Percentiles rank a stretch among this genome's conserved stretches.
Conservation (phyloP, 2,113 vertebrate species). For the Probosciger aterrimus region DNA sequence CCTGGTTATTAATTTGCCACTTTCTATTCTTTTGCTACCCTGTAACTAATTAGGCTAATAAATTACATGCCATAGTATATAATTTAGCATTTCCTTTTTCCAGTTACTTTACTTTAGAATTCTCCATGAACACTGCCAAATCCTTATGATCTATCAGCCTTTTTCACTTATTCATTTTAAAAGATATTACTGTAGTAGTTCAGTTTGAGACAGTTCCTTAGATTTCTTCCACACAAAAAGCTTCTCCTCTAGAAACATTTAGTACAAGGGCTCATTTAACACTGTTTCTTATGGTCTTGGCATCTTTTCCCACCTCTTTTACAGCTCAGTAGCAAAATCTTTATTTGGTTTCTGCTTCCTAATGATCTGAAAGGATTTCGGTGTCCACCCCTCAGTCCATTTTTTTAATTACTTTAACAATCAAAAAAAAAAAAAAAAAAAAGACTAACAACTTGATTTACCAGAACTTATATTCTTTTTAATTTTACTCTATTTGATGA, state of each 20-base stretch:
- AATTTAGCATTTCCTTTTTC: neutral
- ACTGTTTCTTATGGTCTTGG: neutral
- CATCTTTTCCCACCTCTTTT: neutral
- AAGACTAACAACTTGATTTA: neutral
- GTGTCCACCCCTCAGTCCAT: neutral
- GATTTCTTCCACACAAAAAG: neutral
- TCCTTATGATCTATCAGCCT: neutral
- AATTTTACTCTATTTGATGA: neutral
- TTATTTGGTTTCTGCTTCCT: neutral
- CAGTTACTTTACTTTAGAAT: neutral
- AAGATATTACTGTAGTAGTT: neutral
- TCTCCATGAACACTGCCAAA: neutral
- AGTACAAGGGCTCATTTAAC: neutral
- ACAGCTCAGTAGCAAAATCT: neutral
- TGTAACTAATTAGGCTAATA: neutral
- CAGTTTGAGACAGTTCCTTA: neutral
- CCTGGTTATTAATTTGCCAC: neutral
- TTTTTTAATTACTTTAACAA: neutral
- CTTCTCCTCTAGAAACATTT: neutral
- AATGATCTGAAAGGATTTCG: neutral
- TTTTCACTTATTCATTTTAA: neutral
- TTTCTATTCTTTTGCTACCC: neutral
- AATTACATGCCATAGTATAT: neutral
- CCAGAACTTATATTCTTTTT: rapidly evolving
- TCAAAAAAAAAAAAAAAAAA: neutral